Base-by-base conservation (phyloP, 1,140 invertebrate genomes). In the Popillia japonica region DNA sequence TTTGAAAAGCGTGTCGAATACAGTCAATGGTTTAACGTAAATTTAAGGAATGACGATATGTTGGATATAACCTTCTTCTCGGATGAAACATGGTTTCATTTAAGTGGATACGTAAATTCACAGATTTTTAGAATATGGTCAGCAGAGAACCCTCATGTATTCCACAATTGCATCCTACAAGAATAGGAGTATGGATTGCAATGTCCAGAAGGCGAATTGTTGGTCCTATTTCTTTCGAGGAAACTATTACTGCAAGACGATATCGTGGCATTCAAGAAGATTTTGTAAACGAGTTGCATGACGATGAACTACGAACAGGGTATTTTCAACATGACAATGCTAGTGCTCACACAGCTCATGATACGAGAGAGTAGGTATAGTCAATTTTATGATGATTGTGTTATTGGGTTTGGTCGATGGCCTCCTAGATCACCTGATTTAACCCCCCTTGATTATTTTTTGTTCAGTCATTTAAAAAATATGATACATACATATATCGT, bases 381-480 rank as follows among this genome's bases (percentile, higher is more conserved):
- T 11, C 17, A 64, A 64, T 20, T 22, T 64, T 64, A 22, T 64
- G 61, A 64, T 27, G 61, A 64, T 20, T 4, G 61, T 22, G 17
- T 64, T 22, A 20, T 64, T 27, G n/a, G 61, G 7, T 22, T 20
- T 22, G 61, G 61, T 22, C 11, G 61, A 20, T 75, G 72, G 22
- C 72, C 77, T 20, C 68, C 72, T 17, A 42, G 77, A 75, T 78
- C 41, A 40, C 68, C 68, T 3, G 77, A 78, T 44, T 72, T 78
- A 55, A 74, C 72, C 23, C 68, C 77, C 10, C 22, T 61, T 11
- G 72, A 75, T 75, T 75, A 75, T 22, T 75, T 78, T 75, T 72
- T 75, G 14, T 78, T 68, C 34, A 41, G 44, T 22, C 42, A 78
- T 61, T 41, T 75, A 42, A 78, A 78, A 23, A 73, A 78, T 78